Evolutionary conservation across 1,140 invertebrate genomes (phyloP).

Genomic region (Platyscapa corneri): DNA sequence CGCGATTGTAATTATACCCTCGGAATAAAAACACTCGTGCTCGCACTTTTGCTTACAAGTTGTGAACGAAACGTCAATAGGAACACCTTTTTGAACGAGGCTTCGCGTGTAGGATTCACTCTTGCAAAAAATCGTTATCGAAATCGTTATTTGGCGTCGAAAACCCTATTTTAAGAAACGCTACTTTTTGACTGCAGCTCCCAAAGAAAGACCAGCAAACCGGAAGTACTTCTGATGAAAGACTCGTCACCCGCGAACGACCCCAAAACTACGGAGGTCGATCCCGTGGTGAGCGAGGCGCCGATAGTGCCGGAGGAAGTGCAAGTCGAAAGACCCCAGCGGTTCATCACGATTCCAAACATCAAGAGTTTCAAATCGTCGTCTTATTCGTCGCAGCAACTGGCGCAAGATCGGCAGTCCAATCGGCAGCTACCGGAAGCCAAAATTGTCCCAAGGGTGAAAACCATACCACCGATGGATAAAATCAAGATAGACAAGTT

Average conservation of each 20-base stretch:
- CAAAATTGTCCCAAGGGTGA: conserved; percentile 50
- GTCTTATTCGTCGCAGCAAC: not conserved
- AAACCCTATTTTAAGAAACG: not conserved
- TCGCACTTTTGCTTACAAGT: no score
- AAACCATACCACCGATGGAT: conserved; percentile 55
- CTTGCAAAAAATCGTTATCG: no score
- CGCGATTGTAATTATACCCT: no score
- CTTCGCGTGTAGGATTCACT: no score
- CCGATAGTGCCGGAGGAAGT: conserved; percentile 54
- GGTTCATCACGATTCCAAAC: conserved; percentile 72
- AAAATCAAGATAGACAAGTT: conserved; percentile 65
- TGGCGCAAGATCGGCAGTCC: conserved; percentile 51
- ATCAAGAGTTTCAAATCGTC: conserved; percentile 66
- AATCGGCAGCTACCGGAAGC: conserved; percentile 58
- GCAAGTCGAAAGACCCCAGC: conserved; percentile 53
- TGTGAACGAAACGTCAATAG: no score
- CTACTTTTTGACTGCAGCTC: not conserved
- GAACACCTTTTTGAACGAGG: no score
- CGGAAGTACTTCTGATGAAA: not conserved
- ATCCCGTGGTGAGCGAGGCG: conserved; percentile 40
- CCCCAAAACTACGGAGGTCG: conserved; percentile 42
- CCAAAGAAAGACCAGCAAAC: conserved; percentile 59
- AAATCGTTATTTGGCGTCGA: no score
- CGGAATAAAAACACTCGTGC: no score
- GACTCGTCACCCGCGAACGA: not conserved